phyloP scores from a whole-genome alignment of 2,797 vertebrate species.

The Rhinichthys osculus region DNA sequence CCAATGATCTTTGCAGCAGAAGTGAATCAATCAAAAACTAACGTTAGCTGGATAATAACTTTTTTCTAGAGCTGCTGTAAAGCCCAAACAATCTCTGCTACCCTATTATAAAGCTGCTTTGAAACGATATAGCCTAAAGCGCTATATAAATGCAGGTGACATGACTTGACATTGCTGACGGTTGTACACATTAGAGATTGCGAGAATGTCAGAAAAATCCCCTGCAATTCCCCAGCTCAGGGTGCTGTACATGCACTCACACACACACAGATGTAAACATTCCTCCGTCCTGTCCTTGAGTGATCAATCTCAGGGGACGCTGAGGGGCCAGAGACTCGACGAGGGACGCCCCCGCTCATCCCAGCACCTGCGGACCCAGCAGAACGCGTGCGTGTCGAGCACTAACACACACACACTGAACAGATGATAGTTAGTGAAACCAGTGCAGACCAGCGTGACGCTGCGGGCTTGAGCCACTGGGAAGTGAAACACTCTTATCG shows the following conservation, averaged over 20 bases:
- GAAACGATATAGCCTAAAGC: too few species aligned
- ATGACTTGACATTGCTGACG: too few species aligned
- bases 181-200: background rate
- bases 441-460: constrained; percentile 71
- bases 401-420: background rate
- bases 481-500: constrained; percentile 74
- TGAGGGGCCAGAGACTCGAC: constrained; percentile 62
- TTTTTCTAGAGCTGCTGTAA: too few species aligned
- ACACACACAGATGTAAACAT: constrained; percentile 44
- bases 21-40: too few species aligned
- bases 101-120: too few species aligned
- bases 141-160: too few species aligned
- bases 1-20: too few species aligned
- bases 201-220: constrained; percentile 43
- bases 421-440: constrained; percentile 72
- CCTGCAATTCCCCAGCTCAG: constrained; percentile 52
- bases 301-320: constrained; percentile 54
- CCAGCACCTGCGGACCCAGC: constrained; percentile 49
- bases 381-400: too few species aligned
- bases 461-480: constrained; percentile 72
- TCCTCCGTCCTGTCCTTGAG: constrained; percentile 58
- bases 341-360: constrained; percentile 70
- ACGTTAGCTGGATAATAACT: too few species aligned
- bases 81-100: too few species aligned
- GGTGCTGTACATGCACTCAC: constrained; percentile 8